These are phyloP conservation scores for Halcyon chelicuti DNA, from an alignment of 2,797 vertebrate genomes.

Conservation along the genomic window DNA sequence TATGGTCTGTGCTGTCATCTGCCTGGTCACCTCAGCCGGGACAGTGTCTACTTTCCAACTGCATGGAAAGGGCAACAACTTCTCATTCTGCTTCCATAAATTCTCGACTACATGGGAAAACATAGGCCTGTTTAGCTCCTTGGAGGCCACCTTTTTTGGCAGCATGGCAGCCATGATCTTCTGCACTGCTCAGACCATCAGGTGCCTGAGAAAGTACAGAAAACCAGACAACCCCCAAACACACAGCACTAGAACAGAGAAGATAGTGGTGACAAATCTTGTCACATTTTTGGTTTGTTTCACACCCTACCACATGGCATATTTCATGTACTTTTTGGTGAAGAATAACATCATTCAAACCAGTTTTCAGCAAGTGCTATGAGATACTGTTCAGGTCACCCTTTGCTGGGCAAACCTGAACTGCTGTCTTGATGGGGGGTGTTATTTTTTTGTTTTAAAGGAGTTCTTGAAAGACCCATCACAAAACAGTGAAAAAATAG, in stretches of 20 bases:
- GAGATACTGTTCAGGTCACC: conserved; percentile 64
- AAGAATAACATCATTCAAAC: neutral
- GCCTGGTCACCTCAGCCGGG: conserved; percentile 36
- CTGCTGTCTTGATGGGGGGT: conserved; percentile 86
- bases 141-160: conserved; percentile 63
- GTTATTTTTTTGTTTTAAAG: conserved; percentile 84
- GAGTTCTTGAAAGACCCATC: conserved; percentile 35
- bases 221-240: conserved; percentile 3
- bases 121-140: neutral
- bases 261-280: conserved; percentile 76
- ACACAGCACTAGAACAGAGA: conserved; percentile 67
- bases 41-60: conserved; percentile 56
- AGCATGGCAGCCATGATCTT: conserved; percentile 64
- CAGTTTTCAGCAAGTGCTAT: neutral
- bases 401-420: conserved; percentile 85
- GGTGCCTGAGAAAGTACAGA: conserved; percentile 32
- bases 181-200: conserved; percentile 67
- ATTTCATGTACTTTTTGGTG: conserved; percentile 69
- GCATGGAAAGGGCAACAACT: neutral
- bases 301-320: conserved; percentile 75
- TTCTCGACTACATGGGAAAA: conserved; percentile 75
- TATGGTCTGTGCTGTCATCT: conserved; percentile 65
- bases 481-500: neutral
- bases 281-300: conserved; percentile 75
- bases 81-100: conserved; percentile 71